phyloP scores from a whole-genome alignment of 2,113 vertebrate species.

The Sclerurus mexicanus region DNA sequence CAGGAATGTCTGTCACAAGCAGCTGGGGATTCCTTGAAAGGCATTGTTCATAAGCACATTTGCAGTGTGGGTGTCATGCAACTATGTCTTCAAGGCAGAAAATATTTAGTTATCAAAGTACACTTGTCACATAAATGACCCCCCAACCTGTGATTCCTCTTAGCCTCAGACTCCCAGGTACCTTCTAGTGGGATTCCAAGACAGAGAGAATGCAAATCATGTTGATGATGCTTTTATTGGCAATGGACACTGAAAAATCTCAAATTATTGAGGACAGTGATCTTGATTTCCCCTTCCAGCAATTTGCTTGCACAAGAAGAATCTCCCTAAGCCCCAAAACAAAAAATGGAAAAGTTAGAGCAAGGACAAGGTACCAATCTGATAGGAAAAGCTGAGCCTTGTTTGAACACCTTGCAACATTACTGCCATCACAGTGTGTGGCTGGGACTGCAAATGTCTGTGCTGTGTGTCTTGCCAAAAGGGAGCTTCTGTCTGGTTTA shows the following conservation, averaged over 20 bases:
- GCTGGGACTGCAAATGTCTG: background rate
- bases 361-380: background rate
- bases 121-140: background rate
- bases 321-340: background rate
- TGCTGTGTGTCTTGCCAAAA: background rate
- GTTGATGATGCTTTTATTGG: background rate
- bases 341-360: background rate
- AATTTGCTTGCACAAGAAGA: background rate
- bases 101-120: background rate
- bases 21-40: background rate
- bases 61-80: background rate
- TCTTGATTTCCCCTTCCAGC: background rate
- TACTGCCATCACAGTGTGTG: background rate
- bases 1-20: background rate
- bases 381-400: background rate
- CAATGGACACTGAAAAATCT: background rate
- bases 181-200: background rate
- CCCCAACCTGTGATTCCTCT: background rate
- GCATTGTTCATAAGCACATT: background rate
- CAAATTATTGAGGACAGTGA: background rate
- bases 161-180: background rate
- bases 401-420: background rate
- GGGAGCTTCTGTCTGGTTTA: background rate
- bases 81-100: background rate
- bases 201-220: background rate